Percentiles rank a stretch among this genome's conserved stretches.
Conservation (phyloP, 2,888 invertebrate genomes). For the Megastigmus dorsalis region DNA sequence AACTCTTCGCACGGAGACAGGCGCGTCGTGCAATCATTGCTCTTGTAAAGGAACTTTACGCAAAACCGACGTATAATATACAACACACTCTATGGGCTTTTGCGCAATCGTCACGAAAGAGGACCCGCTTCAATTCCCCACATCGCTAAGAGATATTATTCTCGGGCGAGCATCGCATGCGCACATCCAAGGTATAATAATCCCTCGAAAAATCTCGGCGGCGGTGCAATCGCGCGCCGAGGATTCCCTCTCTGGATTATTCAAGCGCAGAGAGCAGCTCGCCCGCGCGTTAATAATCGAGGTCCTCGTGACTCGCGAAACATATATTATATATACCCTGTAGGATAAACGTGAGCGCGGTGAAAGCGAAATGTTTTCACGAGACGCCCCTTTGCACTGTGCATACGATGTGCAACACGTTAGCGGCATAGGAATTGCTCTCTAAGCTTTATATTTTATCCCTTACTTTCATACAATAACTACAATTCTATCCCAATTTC, state of each 20-base stretch:
- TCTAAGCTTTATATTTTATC: too few relatives aligned
- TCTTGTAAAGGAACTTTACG: too few relatives aligned
- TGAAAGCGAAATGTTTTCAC: constrained; percentile 13
- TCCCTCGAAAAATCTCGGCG: neutral
- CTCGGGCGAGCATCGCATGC: too few relatives aligned
- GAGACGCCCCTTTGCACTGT: neutral
- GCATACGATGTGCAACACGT: neutral
- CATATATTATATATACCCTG: neutral
- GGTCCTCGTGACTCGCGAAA: neutral
- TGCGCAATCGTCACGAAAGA: neutral
- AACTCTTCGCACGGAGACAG: too few relatives aligned
- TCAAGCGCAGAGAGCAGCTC: too few relatives aligned
- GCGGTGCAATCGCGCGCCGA: neutral
- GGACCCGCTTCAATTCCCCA: neutral
- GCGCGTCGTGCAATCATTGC: too few relatives aligned
- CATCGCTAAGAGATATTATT: neutral
- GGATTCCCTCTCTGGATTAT: neutral
- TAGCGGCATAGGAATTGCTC: too few relatives aligned
- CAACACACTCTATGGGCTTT: too few relatives aligned
- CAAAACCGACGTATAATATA: too few relatives aligned
- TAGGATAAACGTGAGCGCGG: neutral
- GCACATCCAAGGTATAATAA: neutral
- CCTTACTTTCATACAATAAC: too few relatives aligned
- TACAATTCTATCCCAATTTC: too few relatives aligned
- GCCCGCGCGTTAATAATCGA: neutral